Evolutionary conservation across 2,113 vertebrate genomes (phyloP), one percentile per base, ranked within the genome.

Genomic region (Climacteris rufus): DNA sequence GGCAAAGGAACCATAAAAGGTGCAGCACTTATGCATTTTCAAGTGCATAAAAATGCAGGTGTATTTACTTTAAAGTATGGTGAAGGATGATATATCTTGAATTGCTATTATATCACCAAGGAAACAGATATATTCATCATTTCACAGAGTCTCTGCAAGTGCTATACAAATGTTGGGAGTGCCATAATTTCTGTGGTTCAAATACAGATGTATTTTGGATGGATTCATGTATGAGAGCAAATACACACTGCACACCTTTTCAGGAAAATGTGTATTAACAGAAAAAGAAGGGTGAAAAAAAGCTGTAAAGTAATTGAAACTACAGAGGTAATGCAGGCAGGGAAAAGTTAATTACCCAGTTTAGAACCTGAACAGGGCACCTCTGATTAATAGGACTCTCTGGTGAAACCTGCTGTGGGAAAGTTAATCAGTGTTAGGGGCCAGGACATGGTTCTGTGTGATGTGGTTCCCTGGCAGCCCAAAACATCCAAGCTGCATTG

Each of bases 331-430:
- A 81, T 49, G 39, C 39, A 59, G 49, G 25, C 44, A 88, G 66
- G 27, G 37, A 63, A 92, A 91, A 95, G 79, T 39, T 74, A 95
- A 93, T 96, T 96, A 89, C n/a, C 16, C 61, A 31, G 30, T 77
- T 93, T 87, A 83, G 72, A 95, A 88, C 7, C 40, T 71, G 87
- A 96, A 61, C 71, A 76, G 68, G 60, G 39, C 50, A 90, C 11
- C 42, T 78, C 45, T 96, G 69, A 74, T 97, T 97, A 94, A 93
- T 57, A 76, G 16, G 15, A 15, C 11, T 75, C 27, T 76, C 30
- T 60, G 47, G 13, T 52, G 65, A 68, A 92, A 89, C 28, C 54
- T 75, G 22, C 60, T 66, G 56, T 42, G 57, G 71, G 65, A 60
- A 76, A 70, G 69, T 63, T 61, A 83, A 80, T 92, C 64, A 69